Conservation (phyloP, 2,888 invertebrate genomes). For the Oscheius sp. region DNA sequence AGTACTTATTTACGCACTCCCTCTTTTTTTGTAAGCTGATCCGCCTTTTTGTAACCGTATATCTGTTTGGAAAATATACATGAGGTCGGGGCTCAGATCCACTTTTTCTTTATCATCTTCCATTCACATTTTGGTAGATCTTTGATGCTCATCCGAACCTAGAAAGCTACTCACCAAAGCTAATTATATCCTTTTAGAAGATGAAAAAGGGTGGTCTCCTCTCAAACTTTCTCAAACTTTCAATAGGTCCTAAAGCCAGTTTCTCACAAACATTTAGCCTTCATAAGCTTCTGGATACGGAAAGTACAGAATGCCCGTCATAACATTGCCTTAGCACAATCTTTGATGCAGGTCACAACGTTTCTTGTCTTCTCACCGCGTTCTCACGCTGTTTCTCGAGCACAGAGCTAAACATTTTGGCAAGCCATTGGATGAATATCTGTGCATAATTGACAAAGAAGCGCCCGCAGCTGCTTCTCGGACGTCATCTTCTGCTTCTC, state of each 20-base stretch:
- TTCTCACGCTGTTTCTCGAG: conserved; percentile 15
- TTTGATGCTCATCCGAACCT: no score
- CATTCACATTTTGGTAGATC: no score
- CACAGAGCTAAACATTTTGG: conserved; percentile 24
- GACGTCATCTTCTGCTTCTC: conserved; percentile 32
- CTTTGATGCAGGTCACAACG: not conserved
- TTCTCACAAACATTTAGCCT: not conserved
- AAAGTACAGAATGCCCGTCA: conserved; percentile 7
- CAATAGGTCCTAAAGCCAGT: not conserved
- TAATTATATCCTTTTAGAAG: no score
- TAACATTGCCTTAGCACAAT: conserved; percentile 1
- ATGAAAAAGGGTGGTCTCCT: not conserved
- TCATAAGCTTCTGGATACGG: not conserved
- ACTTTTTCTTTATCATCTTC: no score
- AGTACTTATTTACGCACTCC: no score
- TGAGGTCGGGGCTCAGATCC: no score
- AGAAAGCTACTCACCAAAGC: no score
- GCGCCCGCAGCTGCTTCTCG: conserved; percentile 25
- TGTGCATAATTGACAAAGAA: conserved; percentile 33
- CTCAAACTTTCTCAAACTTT: not conserved
- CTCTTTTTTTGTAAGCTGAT: no score
- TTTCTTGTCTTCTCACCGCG: not conserved
- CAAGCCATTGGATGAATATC: conserved; percentile 32
- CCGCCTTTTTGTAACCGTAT: no score
- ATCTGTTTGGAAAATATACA: no score